phyloP scores from a whole-genome alignment of 1,140 invertebrate genomes.

The Hypsibius dujardini region DNA sequence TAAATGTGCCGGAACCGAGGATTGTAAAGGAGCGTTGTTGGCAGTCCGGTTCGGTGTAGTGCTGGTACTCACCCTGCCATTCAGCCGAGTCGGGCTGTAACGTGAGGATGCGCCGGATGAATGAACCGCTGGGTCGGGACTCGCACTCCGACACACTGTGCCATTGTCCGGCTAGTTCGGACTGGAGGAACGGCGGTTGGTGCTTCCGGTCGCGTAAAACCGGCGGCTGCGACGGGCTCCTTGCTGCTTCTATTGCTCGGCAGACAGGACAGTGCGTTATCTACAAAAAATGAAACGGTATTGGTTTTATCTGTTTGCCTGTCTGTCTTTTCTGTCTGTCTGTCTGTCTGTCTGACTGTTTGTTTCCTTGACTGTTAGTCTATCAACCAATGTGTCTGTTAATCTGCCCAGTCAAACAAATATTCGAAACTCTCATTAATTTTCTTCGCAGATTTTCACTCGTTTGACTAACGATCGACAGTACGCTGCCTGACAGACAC shows the following conservation, averaged over 20 bases:
- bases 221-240: not conserved
- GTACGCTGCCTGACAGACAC: too few relatives aligned
- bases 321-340: too few relatives aligned
- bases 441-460: too few relatives aligned
- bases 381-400: too few relatives aligned
- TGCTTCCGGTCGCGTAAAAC: not conserved
- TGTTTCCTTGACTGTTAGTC: too few relatives aligned
- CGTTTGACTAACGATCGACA: too few relatives aligned
- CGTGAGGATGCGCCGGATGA: constrained; percentile 8
- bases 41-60: constrained; percentile 13
- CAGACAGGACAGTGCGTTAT: not conserved
- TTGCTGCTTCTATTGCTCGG: not conserved
- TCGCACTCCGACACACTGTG: constrained; percentile 9
- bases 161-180: not conserved
- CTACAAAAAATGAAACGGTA: too few relatives aligned
- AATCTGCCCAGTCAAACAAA: too few relatives aligned
- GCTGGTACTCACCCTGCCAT: constrained; percentile 15
- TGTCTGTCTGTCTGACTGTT: too few relatives aligned
- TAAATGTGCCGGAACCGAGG: constrained; percentile 12
- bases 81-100: not conserved
- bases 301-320: too few relatives aligned
- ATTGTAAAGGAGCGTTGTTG: constrained; percentile 13
- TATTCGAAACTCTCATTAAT: too few relatives aligned
- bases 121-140: not conserved
- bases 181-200: not conserved